Conservation (phyloP, 2,888 invertebrate genomes). For the Synanthedon myopaeformis region DNA sequence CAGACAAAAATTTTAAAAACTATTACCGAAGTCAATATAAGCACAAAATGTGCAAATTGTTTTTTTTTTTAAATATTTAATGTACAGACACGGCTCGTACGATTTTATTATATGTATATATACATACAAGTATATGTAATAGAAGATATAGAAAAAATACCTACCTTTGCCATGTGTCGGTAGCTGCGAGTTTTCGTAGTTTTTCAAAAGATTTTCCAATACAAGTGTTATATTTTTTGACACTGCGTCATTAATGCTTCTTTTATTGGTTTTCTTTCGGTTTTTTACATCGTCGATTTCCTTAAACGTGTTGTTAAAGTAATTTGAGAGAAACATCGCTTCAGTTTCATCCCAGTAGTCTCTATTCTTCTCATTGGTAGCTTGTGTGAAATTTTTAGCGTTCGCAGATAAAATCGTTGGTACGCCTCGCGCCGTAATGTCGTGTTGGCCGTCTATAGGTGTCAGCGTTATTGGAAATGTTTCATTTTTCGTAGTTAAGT, state of each 20-base stretch:
- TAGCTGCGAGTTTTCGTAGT: constrained; percentile 90
- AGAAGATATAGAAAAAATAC: neutral
- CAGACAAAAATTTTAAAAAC: too few relatives aligned
- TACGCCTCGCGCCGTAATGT: constrained; percentile 35
- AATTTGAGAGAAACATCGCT: constrained; percentile 41
- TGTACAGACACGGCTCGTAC: too few relatives aligned
- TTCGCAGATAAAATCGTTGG: constrained; percentile 44
- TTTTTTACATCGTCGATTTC: constrained; percentile 23
- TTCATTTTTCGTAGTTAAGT: constrained; percentile 65
- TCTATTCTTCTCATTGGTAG: constrained; percentile 23
- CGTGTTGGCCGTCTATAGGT: constrained; percentile 42
- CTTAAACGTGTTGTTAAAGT: constrained; percentile 44
- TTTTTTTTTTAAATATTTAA: too few relatives aligned
- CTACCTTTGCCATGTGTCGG: constrained; percentile 90
- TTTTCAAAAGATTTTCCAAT: constrained; percentile 86
- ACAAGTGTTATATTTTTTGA: constrained; percentile 88
- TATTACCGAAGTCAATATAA: too few relatives aligned
- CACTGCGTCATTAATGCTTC: constrained; percentile 77
- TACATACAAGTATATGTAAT: too few relatives aligned
- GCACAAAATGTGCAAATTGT: too few relatives aligned
- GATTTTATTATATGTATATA: too few relatives aligned
- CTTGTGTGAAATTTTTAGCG: constrained; percentile 41
- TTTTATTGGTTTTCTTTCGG: constrained; percentile 43
- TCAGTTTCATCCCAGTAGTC: constrained; percentile 40
- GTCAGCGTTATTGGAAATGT: constrained; percentile 65